These are phyloP conservation scores for Brevimyrus niger DNA, from an alignment of 2,113 vertebrate genomes.

Conservation along the genomic window DNA sequence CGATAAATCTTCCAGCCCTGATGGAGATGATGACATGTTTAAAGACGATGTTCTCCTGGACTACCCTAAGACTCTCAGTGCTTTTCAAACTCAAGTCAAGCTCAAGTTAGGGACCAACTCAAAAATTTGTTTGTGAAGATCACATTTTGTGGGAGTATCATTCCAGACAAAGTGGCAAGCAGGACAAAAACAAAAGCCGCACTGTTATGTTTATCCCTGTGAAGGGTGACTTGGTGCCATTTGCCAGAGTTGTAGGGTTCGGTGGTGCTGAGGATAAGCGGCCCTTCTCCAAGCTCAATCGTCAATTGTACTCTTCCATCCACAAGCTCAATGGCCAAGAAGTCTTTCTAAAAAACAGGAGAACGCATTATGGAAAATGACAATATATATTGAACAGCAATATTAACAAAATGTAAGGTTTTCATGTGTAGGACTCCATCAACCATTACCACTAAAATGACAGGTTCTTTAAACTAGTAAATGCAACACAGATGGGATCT, in stretches of 20 bases:
- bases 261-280: conserved; percentile 69
- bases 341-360: conserved; percentile 71
- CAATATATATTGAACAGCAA: neutral
- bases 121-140: neutral
- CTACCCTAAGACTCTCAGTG: neutral
- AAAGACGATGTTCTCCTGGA: neutral
- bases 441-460: neutral
- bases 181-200: neutral
- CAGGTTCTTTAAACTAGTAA: neutral
- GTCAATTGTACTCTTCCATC: conserved; percentile 74
- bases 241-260: conserved; percentile 78
- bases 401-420: neutral
- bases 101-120: neutral
- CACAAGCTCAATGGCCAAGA: conserved; percentile 82
- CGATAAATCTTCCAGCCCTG: no score
- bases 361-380: neutral
- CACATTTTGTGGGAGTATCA: neutral
- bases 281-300: conserved; percentile 85
- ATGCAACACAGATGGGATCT: neutral
- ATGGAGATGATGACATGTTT: neutral
- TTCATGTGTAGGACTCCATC: neutral
- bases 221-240: conserved; percentile 88
- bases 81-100: neutral
- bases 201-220: conserved; percentile 86
- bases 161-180: neutral